Percentiles rank a stretch among this genome's conserved stretches.
These are phyloP conservation scores for Chrysocyon brachyurus DNA, from an alignment of 2,797 vertebrate genomes.

Conservation along the genomic window DNA sequence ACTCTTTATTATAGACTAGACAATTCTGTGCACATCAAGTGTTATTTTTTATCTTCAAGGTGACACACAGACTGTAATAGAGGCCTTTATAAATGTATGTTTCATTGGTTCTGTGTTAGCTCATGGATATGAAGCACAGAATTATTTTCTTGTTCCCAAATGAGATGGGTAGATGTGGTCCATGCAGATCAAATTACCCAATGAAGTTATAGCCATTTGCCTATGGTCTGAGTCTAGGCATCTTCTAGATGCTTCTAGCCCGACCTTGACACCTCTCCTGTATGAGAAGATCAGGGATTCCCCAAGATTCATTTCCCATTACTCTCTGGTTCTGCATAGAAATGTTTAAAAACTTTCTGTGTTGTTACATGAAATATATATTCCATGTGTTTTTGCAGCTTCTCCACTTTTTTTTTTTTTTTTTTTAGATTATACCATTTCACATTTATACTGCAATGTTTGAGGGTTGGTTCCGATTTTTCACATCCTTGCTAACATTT, in stretches of 20 bases:
- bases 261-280: not conserved
- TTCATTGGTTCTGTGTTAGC: slow-evolving; percentile 8
- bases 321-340: not conserved
- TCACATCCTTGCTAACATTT: too few species aligned
- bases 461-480: too few species aligned
- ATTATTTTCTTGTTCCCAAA: not conserved
- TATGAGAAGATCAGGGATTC: not conserved
- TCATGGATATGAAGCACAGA: not conserved
- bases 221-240: not conserved
- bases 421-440: too few species aligned
- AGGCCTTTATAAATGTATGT: slow-evolving; percentile 13
- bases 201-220: not conserved
- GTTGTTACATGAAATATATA: not conserved
- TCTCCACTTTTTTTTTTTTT: not conserved
- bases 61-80: not conserved
- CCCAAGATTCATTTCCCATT: not conserved
- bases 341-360: not conserved
- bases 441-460: too few species aligned
- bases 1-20: not conserved
- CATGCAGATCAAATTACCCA: not conserved
- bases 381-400: not conserved
- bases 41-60: slow-evolving; percentile 33
- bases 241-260: not conserved
- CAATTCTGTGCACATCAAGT: not conserved
- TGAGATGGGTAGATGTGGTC: not conserved